Base-by-base conservation (phyloP, 2,888 invertebrate genomes). In the Tuberolachnus salignus region DNA sequence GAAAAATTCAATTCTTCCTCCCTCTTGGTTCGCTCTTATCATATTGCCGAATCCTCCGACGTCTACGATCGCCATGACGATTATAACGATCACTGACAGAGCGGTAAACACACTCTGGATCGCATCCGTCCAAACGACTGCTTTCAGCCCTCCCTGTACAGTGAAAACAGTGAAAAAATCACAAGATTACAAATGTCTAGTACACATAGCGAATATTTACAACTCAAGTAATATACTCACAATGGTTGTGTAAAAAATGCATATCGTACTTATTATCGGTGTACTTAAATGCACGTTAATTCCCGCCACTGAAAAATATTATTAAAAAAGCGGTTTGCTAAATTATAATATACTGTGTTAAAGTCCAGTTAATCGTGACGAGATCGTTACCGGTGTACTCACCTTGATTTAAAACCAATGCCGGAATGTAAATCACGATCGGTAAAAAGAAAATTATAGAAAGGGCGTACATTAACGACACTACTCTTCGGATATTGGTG, bases 211-310 rank as follows among this genome's bases (percentile, higher is more conserved):
- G 34, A 34, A n/a, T n/a, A n/a, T n/a, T n/a, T n/a, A n/a, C n/a
- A n/a, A n/a, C n/a, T n/a, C n/a, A n/a, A n/a, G 6, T 34, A 4
- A 34, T 34, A 21, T 49, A 88, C 91, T 91, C 87, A 94, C 94
- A 85, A 94, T 85, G 81, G 94, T 93, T 0, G 96, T 97, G 86
- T 97, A 97, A 86, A 96, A 94, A 82, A 94, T 95, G 87, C 94
- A 94, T n/a, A 94, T 92, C 53, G 92, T 86, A 85, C 94, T 94
- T 2, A 94, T 93, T 34, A 92, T 88, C 0, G 92, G 90, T 13
- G 94, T 92, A 44, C 94, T 91, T 82, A 92, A 86, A 86, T 94
- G 94, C 44, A 94, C 87, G 83, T 92, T 90, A 81, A 94, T 89
- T 53, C 94, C 94, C 69, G 94, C 94, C 72, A 94, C 94, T 93